Evolutionary conservation across 2,797 vertebrate genomes (phyloP), one percentile per base, ranked within the genome.

Genomic region (Xenopus petersii): DNA sequence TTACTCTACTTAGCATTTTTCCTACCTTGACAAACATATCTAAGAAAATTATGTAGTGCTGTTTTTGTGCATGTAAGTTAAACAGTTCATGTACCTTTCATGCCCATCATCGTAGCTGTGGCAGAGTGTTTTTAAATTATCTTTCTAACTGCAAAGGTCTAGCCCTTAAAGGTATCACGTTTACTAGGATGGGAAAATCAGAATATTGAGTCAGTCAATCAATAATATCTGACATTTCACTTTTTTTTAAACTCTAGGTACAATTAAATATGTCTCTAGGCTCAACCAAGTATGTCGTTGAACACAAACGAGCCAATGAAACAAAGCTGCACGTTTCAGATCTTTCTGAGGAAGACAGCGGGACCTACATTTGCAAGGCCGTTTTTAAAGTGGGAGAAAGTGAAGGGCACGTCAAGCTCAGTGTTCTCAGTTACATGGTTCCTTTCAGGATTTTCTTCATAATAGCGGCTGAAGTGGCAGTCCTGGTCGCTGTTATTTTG

Each of bases 401-500:
- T 0, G 73, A 82, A 75, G 73, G 81, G 10, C 81, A 42, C 0
- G 8, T 92, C 60, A 48, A 89, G 0, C 84, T 98, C 12, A 90
- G 70, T 68, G 93, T 98, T 63, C 87, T 98, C 65, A 91, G 85
- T 26, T 85, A 92, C 54, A 10, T 81, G 13, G 93, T 88, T 67
- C 95, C 97, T 30, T 89, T 98, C 69, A 98, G 95, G 80, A 93
- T 93, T 0, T 98, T 98, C 80, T 1, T 95, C 1, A 90, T 71
- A 66, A 87, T 98, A 67, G 63, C 91, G 65, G 81, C 79, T 0
- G 95, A 97, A 79, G 96, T 95, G 26, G 3, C 87, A 10, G 0
- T 94, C 55, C 81, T 98, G 58, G 91, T 97, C 33, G 55, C 85
- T 4, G 0, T 85, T n/a, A 91, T 98, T 80, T 83, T 93, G 33